Evolutionary conservation across 2,113 vertebrate genomes (phyloP), one percentile per base, ranked within the genome.

Genomic region (Pterocles burchelli): DNA sequence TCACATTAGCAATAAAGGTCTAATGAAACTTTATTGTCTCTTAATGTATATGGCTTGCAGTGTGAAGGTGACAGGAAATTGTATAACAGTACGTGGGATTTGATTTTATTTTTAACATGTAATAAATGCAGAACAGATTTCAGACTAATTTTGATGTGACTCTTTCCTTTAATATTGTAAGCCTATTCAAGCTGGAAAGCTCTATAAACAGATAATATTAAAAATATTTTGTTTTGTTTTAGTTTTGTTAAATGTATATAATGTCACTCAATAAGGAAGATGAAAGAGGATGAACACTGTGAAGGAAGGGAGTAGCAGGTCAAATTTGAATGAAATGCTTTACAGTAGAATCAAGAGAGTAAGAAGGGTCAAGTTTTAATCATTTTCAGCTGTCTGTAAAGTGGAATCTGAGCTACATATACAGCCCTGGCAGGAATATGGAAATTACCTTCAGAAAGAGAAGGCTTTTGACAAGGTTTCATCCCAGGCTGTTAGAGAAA

Each of bases 121-220:
- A 87, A 96, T 91, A 96, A 95, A 97, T 43, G 9, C 10, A 3
- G 61, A 18, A 85, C 17, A 54, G 21, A 61, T 72, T 85, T 84
- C 61, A 70, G 67, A 55, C 68, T 90, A 14, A 55, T 71, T 88
- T 65, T 55, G 51, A 80, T 59, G 63, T 92, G 74, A 5, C 45
- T 88, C 25, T 93, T 88, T 93, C 34, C 17, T 89, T 96, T 58
- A 76, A 20, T 73, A 45, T 21, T 89, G 6, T 68, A 78, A 49
- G 12, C 17, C 83, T 83, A 12, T 34, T 22, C 9, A 41, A 71
- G 25, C 31, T 58, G 62, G n/a, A 81, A 68, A 62, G 51, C 33
- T 86, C 59, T 83, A 16, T 65, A 66, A 76, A 36, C 57, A 79
- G 89, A 41, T 52, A 85, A 26, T 51, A 68, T 3, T 52, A 46